Base-by-base conservation (phyloP, 2,888 invertebrate species). In the Panopea generosa region DNA sequence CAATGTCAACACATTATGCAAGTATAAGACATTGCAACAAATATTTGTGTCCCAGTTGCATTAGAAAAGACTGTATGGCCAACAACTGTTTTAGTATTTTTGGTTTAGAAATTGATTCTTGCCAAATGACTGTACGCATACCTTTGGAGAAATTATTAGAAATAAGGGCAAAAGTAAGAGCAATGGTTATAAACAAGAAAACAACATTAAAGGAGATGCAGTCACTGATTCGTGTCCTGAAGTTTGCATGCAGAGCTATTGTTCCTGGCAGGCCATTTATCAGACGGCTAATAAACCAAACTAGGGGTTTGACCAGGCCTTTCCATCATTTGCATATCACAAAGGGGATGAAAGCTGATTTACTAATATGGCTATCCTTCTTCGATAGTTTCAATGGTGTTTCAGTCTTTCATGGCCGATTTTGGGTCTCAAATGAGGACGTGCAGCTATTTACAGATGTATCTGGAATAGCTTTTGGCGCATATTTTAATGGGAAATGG, bases 231-330 rank as follows among this genome's bases (percentile, higher is more conserved):
- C 57, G 67, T 1, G 45, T 49, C 2, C 52, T 67, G 16, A 47
- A 67, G 24, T 57, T 67, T 29, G 14, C 26, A 4, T 67, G 66
- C 18, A n/a, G 57, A 16, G 67, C 67, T 9, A 50, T 67, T 50
- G 50, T 52, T 2, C 50, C 59, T 2, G 67, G 67, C 14, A 7
- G 67, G 3, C 59, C 67, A 1, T 67, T 59, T 26, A 49, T 57
- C 40, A n/a, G 67, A 49, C 29, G 67, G n/a, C 67, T 67, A 14
- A 67, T 67, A 1, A 40, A 57, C 38, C 20, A 49, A 26, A 65
- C 38, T 49, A 40, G 66, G 7, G 57, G 57, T 14, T 2, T 66
- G n/a, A 38, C 47, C 1, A 50, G 38, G 16, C 50, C 50, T 20
- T 43, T 18, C 9, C 50, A 50, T 14, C 59, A 59, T 24, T 29